Conservation (phyloP, 2,888 invertebrate genomes). For the Drosophila heteroneura region DNA sequence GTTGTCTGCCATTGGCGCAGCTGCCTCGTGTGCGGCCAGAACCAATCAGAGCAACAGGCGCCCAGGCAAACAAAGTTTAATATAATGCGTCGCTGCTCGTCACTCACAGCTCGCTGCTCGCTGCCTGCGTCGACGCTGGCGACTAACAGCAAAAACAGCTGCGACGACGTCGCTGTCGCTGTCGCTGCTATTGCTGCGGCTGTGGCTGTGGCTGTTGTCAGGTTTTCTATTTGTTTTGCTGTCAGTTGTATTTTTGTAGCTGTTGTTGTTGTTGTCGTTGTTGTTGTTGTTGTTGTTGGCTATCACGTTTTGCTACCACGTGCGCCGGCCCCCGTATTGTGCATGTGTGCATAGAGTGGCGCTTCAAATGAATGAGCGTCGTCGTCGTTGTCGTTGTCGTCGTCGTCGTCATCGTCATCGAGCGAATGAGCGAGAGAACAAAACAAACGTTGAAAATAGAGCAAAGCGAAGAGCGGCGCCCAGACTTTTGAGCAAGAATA, state of each 20-base stretch:
- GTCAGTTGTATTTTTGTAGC: slow-evolving; percentile 55
- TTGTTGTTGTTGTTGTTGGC: slow-evolving; percentile 69
- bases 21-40: slow-evolving; percentile 14
- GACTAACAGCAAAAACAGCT: slow-evolving; percentile 33
- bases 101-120: slow-evolving; percentile 8
- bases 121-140: slow-evolving; percentile 23
- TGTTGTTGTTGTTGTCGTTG: slow-evolving; percentile 67
- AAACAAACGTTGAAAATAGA: slow-evolving; percentile 44
- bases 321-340: slow-evolving; percentile 70
- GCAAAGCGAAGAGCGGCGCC: slow-evolving; percentile 11
- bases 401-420: background rate
- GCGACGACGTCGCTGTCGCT: slow-evolving; percentile 20
- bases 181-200: slow-evolving; percentile 7
- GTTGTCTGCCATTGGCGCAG: slow-evolving; percentile 56
- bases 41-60: slow-evolving; percentile 74
- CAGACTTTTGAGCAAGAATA: slow-evolving; percentile 16
- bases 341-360: slow-evolving; percentile 51
- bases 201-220: slow-evolving; percentile 50
- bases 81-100: slow-evolving; percentile 14
- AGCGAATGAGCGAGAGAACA: slow-evolving; percentile 34
- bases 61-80: slow-evolving; percentile 38
- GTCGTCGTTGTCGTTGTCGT: background rate
- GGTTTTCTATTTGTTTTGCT: slow-evolving; percentile 80
- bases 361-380: slow-evolving; percentile 56
- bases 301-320: slow-evolving; percentile 85